These are phyloP conservation scores for Apis mellifera DNA, from an alignment of 1,140 invertebrate genomes.

Conservation along the genomic window DNA sequence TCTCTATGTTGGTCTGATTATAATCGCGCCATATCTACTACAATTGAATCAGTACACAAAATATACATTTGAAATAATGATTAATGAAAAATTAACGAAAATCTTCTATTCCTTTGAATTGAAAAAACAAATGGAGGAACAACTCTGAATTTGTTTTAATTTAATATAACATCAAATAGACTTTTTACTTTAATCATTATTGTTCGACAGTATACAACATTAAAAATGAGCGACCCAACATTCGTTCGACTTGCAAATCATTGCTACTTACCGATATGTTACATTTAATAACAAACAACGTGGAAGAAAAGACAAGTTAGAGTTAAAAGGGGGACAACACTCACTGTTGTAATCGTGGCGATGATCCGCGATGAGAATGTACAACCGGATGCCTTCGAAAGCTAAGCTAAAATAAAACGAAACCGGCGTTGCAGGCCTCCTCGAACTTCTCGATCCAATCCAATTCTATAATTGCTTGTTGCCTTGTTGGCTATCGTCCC, in stretches of 20 bases:
- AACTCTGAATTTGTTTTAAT: not conserved
- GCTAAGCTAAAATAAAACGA: slow-evolving; percentile 80
- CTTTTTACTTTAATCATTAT: slow-evolving; percentile 22
- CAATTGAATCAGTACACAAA: not conserved
- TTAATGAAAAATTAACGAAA: not conserved
- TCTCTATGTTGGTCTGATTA: not conserved
- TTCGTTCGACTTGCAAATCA: not conserved
- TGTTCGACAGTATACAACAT: not conserved
- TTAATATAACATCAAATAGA: not conserved
- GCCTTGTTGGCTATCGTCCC: slow-evolving; percentile 78
- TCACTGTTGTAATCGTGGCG: slow-evolving; percentile 72
- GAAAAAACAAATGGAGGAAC: not conserved
- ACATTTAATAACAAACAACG: slow-evolving; percentile 23
- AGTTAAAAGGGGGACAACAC: slow-evolving; percentile 60
- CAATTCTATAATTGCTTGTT: slow-evolving; percentile 80
- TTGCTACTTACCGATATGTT: not conserved
- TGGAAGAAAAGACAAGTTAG: slow-evolving; percentile 21
- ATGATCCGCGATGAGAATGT: slow-evolving; percentile 73
- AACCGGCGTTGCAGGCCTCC: slow-evolving; percentile 68
- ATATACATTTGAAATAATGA: not conserved
- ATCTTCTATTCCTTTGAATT: not conserved
- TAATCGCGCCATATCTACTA: not conserved
- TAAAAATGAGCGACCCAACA: not conserved
- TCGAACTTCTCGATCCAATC: slow-evolving; percentile 76
- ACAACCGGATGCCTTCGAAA: slow-evolving; percentile 79